Conservation (phyloP, 2,888 invertebrate genomes). For the Scaeva pyrastri region DNA sequence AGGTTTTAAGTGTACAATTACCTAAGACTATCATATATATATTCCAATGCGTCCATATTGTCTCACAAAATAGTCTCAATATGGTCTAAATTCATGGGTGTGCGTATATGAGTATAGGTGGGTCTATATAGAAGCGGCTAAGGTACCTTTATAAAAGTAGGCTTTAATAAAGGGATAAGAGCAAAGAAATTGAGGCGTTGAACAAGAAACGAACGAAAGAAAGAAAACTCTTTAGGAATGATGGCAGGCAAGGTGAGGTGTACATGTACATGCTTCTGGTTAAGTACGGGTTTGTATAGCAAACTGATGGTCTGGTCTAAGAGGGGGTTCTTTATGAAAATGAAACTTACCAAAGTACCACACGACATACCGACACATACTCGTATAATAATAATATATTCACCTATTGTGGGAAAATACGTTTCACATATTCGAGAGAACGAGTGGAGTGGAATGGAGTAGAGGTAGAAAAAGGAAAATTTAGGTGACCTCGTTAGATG, state of each 20-base stretch:
- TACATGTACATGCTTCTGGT: background rate
- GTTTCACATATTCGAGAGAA: background rate
- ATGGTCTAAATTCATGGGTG: background rate
- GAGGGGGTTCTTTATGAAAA: background rate
- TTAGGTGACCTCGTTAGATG: slow-evolving; percentile 12
- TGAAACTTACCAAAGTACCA: background rate
- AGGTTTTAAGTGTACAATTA: background rate
- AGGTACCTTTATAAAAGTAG: background rate
- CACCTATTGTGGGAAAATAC: slow-evolving; percentile 3
- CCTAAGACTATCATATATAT: background rate
- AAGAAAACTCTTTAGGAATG: too few species aligned
- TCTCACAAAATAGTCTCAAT: background rate
- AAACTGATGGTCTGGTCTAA: background rate
- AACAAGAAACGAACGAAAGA: too few species aligned
- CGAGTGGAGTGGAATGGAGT: too few species aligned
- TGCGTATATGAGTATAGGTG: too few species aligned
- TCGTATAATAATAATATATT: background rate
- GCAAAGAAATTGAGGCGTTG: background rate
- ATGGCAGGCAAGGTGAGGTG: too few species aligned
- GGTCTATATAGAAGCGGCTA: too few species aligned
- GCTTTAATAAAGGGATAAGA: too few species aligned
- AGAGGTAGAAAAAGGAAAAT: background rate
- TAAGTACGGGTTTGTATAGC: background rate
- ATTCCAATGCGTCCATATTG: background rate
- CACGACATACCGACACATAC: background rate